These are phyloP conservation scores for Drosophila falleni DNA, from an alignment of 2,888 invertebrate genomes.

Conservation along the genomic window DNA sequence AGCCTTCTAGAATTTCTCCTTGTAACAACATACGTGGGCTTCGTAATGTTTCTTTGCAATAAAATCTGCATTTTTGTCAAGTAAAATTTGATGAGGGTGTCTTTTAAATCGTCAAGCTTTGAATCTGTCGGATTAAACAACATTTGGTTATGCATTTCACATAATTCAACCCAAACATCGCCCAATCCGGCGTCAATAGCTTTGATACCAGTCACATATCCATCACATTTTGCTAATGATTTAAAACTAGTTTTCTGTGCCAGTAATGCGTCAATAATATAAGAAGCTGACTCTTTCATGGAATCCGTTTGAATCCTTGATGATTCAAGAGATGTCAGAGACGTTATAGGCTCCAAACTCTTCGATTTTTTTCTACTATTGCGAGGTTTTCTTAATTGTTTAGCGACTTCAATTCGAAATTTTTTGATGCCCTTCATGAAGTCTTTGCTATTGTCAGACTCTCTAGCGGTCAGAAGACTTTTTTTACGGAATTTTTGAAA, in stretches of 20 bases:
- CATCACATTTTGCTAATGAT: neutral
- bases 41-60: neutral
- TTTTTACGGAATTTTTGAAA: neutral
- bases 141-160: neutral
- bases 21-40: neutral
- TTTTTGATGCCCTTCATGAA: neutral
- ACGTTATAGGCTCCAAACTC: neutral
- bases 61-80: conserved; percentile 15
- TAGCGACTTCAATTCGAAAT: neutral
- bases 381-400: neutral
- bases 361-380: neutral
- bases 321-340: neutral
- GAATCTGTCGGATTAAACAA: neutral
- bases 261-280: conserved; percentile 8
- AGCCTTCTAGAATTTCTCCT: neutral
- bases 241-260: neutral
- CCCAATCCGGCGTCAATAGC: neutral
- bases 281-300: neutral
- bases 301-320: neutral
- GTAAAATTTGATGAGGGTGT: conserved; percentile 9
- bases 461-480: neutral
- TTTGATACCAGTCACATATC: too few relatives aligned
- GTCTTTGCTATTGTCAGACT: neutral
- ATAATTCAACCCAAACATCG: conserved; percentile 6
- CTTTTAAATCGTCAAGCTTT: neutral